Evolutionary conservation across 37 sponge, comb jelly and placozoan species (phyloP), one percentile per base, ranked within the genome.

Genomic region (Aplysina aerophoba): DNA sequence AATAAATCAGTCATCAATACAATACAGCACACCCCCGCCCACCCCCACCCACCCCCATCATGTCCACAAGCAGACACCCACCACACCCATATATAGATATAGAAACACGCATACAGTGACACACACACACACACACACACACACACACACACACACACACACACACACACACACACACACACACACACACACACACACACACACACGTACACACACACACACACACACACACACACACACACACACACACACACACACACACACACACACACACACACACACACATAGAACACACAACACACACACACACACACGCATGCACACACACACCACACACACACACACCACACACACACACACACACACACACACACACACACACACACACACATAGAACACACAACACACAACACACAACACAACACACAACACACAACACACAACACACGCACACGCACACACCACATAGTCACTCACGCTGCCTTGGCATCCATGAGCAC

Each of bases 221-320:
- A 69, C 34, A 69, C 71, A 30, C 71, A 69, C 71, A 69, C 34
- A 69, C 34, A 69, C 71, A 69, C 71, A 69, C 71, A 69, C 71
- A 69, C 71, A 69, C 71, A 69, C 28, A 69, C 71, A 69, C 71
- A 69, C 71, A 69, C 71, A 69, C 71, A 69, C 28, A 69, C 71
- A 69, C 71, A 30, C 71, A 69, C 71, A 69, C 71, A 69, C 71
- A 69, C 71, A 69, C 71, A 69, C 71, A 69, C 71, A 69, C 71
- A 69, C 71, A 69, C 71, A 65, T 30, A 65, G 30, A 65, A 25
- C 22, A 25, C 22, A 25, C 22, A 22, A 73, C 41, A 73, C 40
- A 73, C 74, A 73, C 38, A 73, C 66, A 65, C 13, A 65, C 66
- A 16, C 66, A 65, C 66, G 27, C 71, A 69, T 35, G 30, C 71